Percentiles rank a stretch among this genome's conserved stretches.
phyloP scores from a whole-genome alignment of 1,140 invertebrate genomes.

The Pararge aegeria region DNA sequence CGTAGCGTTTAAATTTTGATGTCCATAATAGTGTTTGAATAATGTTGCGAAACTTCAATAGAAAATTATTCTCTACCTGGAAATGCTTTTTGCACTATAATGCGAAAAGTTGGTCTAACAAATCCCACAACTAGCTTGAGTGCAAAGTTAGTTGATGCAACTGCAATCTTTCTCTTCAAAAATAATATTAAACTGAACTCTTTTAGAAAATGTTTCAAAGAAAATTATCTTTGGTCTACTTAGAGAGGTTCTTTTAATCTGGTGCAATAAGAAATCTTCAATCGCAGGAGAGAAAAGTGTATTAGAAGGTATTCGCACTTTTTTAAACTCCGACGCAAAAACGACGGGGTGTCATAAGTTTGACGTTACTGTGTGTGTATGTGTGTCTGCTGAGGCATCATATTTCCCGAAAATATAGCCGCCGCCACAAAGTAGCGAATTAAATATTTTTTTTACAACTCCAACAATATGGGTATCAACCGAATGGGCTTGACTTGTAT shows the following conservation, averaged over 20 bases:
- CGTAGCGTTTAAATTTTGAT: not conserved
- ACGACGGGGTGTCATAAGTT: no score
- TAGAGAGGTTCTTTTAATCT: not conserved
- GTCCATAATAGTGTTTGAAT: not conserved
- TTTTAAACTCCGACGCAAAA: no score
- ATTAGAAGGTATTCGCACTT: no score
- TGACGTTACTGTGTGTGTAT: no score
- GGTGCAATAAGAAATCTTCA: not conserved
- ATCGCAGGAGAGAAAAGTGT: not conserved
- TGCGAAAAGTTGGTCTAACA: not conserved
- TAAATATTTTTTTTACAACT: no score
- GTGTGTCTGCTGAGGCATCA: no score
- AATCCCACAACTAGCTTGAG: not conserved
- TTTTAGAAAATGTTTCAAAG: not conserved
- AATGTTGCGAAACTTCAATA: conserved; percentile 4
- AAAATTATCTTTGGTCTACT: not conserved
- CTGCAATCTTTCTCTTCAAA: conserved; percentile 1
- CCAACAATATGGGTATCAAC: no score
- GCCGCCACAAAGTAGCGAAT: no score
- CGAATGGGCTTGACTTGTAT: no score
- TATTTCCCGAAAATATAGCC: no score
- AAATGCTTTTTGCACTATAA: not conserved
- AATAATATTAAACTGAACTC: not conserved
- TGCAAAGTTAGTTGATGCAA: conserved; percentile 10
- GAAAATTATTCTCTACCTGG: not conserved